Base-by-base conservation (phyloP, 2,797 vertebrate genomes). In the Antennarius maculatus region DNA sequence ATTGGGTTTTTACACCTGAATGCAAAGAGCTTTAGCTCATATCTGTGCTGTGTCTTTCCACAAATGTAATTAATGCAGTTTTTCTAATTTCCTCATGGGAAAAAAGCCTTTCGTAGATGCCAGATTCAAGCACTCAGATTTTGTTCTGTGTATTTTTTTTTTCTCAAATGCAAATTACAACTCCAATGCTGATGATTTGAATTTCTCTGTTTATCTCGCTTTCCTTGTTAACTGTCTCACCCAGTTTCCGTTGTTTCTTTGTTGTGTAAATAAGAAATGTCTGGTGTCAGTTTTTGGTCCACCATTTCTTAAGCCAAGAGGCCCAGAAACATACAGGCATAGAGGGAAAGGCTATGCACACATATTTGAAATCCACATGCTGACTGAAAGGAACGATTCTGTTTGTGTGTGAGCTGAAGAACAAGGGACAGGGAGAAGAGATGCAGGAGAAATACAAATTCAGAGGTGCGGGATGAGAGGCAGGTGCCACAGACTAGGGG, bases 401-500 rank as follows among this genome's bases (percentile, higher is more conserved):
- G 45, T 41, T 49, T 53, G 42, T 69, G 23, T 65, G 60, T 55
- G 55, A 71, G 49, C 50, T 55, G 50, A 63, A 55, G 51, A 79
- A 73, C 54, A 61, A 74, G 43, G 17, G 57, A 37, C 50, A 61
- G 15, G 6, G 17, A 74, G 63, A 52, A 23, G 66, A 71, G 27
- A 64, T 64, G 56, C 65, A 51, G 61, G 62, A 70, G 67, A 70
- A 61, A 65, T 73, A 67, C 69, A 71, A 58, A 77, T 51, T 69
- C 71, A 69, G 65, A 14, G 55, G 54, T 54, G 81, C 73, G 55
- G 50, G 69, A 77, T 77, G 69, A 74, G 74, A 46, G 45, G 63
- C 70, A 62, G 83, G 64, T 79, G 53, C 49, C 41, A 54, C 61
- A 51, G 52, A 48, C 15, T 51, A 57, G 8, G 61, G 10, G 58